Percentiles rank a stretch among this genome's conserved stretches.
Conservation (phyloP, 2,888 invertebrate species). For the Ochropleura leucogaster region DNA sequence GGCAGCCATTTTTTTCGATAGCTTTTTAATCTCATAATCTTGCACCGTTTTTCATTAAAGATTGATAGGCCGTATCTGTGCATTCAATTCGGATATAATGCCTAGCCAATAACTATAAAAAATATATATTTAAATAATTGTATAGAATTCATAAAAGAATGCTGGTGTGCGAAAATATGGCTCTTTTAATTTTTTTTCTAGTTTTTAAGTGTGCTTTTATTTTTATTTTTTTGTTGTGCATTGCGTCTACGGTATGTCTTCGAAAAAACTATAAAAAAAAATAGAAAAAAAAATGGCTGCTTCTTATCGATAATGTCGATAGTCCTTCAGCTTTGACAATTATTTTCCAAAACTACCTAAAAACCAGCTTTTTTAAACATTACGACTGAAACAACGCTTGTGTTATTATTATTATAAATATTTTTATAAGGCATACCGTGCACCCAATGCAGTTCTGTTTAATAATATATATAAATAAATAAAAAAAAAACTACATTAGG, state of each 20-base stretch:
- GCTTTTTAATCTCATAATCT: background rate
- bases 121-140: constrained; percentile 60
- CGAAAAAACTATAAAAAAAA: constrained; percentile 14
- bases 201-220: constrained; percentile 85
- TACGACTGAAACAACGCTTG: constrained; percentile 38
- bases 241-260: constrained; percentile 60
- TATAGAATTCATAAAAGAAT: constrained; percentile 66
- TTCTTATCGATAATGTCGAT: constrained; percentile 54
- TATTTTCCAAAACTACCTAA: constrained; percentile 6
- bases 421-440: constrained; percentile 52
- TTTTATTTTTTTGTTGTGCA: constrained; percentile 70
- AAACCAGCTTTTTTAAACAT: constrained; percentile 26
- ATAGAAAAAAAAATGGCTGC: constrained; percentile 44
- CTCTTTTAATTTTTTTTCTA: constrained; percentile 77
- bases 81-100: constrained; percentile 53
- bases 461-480: constrained; percentile 59
- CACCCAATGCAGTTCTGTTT: constrained; percentile 38
- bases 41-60: no score
- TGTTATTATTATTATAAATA: constrained; percentile 27
- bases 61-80: background rate
- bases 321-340: constrained; percentile 28
- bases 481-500: constrained; percentile 51
- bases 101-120: constrained; percentile 51
- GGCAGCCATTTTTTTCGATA: background rate
- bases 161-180: constrained; percentile 74